Conservation (phyloP, 1,140 invertebrate species). For the Eriocheir sinensis region DNA sequence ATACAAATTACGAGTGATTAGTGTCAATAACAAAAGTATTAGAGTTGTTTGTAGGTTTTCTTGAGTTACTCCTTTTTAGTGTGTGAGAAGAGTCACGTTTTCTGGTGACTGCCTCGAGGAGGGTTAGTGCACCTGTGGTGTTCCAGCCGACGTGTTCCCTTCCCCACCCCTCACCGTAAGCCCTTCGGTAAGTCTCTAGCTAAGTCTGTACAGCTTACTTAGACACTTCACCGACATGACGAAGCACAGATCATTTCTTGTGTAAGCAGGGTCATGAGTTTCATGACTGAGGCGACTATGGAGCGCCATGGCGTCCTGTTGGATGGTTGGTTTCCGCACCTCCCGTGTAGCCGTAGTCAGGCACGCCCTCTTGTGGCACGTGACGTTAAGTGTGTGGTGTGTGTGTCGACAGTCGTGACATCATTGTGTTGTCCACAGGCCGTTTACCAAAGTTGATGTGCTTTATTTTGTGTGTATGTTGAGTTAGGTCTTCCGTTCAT, state of each 20-base stretch:
- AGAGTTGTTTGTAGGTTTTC: slow-evolving; percentile 24
- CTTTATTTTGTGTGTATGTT: too few species aligned
- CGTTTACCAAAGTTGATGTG: background rate
- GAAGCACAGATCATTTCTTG: background rate
- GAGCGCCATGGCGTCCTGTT: background rate
- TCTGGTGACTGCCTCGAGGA: background rate
- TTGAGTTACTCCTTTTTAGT: background rate
- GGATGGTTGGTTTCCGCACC: too few species aligned
- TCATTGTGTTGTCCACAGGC: background rate
- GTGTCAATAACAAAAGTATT: slow-evolving; percentile 13
- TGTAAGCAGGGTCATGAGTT: background rate
- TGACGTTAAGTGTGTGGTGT: background rate
- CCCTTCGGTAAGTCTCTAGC: background rate
- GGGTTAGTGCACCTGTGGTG: background rate
- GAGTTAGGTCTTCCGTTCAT: too few species aligned
- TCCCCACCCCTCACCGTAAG: background rate
- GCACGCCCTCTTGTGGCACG: background rate
- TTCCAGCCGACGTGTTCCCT: background rate
- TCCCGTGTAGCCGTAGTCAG: background rate
- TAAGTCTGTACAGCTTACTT: slow-evolving; percentile 9
- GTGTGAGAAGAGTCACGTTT: background rate
- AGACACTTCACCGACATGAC: background rate
- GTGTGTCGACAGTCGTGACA: background rate
- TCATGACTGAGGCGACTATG: background rate
- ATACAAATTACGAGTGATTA: background rate